Evolutionary conservation across 37 sponge, comb jelly and placozoan genomes (phyloP), one percentile per base, ranked within the genome.

Genomic region (Halichondria panicea): DNA sequence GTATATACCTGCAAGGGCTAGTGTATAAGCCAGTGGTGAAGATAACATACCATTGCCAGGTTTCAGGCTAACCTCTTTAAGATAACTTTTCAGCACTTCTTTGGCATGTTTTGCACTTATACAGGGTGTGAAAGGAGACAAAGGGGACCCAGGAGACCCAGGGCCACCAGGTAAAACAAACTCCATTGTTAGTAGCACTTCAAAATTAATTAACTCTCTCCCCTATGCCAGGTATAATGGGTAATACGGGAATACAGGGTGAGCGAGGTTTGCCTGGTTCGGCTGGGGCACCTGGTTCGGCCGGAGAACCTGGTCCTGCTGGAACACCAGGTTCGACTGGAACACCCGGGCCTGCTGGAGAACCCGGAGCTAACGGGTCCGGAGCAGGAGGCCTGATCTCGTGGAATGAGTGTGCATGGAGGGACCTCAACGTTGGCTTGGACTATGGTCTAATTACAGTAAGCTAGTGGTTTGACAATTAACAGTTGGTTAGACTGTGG

Each of bases 351-450:
- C 52, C 75, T 13, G 12, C 21, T 2, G 77, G 77, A 24, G 13
- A 35, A 12, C 44, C 3, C 2, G 77, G 77, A 25, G 27, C 67
- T 11, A 11, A 54, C 7, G 78, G 67, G 53, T 33, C 66, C 1
- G n/a, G 28, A 35, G 74, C 43, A 1, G 33, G 48, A 52, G 44
- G 46, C 8, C 34, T 74, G 0, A 24, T 67, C 25, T 21, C 75
- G 8, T 87, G 88, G 88, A 87, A 81, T 44, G 80, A 87, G 77
- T 87, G 88, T 81, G 71, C 46, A 0, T 87, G 67, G 64, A 18
- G 50, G 30, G 64, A 46, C 44, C 66, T 87, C 56, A 76, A 87
- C 65, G 42, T 25, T 41, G 70, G 58, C 0, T 43, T 19, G 12
- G 82, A 87, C 65, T 87, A 81, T 50, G 88, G 88, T 13, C n/a